Percentiles rank a stretch among this genome's conserved stretches.
Evolutionary conservation across 2,888 invertebrate species (phyloP).

Genomic region (Argynnis bischoffii): DNA sequence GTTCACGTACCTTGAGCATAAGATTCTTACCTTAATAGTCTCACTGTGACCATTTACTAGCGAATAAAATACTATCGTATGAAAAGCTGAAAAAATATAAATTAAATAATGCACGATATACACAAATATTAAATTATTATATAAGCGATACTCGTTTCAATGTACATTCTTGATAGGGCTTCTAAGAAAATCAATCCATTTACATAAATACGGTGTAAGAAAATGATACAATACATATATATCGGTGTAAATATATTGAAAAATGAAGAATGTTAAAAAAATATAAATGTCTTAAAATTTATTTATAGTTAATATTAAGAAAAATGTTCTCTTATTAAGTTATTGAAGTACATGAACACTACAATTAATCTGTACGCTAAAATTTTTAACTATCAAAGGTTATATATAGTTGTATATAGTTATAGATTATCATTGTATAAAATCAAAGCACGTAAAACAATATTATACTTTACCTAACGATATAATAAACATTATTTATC

Average conservation of each 20-base stretch:
- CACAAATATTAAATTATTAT: not conserved
- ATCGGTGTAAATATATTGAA: not conserved
- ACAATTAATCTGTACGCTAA: too few species aligned
- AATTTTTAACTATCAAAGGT: too few species aligned
- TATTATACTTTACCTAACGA: conserved; percentile 52
- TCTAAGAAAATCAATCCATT: conserved; percentile 9
- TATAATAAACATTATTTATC: conserved; percentile 53
- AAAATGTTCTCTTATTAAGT: too few species aligned
- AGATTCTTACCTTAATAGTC: conserved; percentile 58
- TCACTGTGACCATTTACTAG: conserved; percentile 65
- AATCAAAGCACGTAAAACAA: not conserved
- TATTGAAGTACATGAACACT: too few species aligned
- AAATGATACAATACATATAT: not conserved
- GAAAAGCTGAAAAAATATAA: conserved; percentile 27
- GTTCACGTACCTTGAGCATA: too few species aligned
- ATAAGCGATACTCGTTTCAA: not conserved
- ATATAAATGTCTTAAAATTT: too few species aligned
- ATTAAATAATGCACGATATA: not conserved
- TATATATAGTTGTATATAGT: too few species aligned
- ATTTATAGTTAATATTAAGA: too few species aligned
- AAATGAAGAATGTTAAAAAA: too few species aligned
- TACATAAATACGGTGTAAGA: not conserved
- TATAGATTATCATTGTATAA: not conserved
- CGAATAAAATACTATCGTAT: conserved; percentile 41
- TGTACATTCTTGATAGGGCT: not conserved